Evolutionary conservation across 2,113 vertebrate genomes (phyloP).

Genomic region (Ageneiosus marmoratus): DNA sequence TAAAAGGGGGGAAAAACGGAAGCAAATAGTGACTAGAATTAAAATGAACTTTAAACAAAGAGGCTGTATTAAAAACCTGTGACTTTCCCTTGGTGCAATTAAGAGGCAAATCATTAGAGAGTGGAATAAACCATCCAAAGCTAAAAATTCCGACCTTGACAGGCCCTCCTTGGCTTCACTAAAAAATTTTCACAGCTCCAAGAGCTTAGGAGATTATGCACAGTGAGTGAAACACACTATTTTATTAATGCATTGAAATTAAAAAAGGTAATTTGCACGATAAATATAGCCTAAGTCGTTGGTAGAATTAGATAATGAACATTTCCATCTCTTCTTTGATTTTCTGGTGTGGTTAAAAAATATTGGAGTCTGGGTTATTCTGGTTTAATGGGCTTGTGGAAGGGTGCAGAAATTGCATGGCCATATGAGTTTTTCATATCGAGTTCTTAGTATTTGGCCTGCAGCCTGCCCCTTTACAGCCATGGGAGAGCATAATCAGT

Average conservation of each 20-base stretch:
- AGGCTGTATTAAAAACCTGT: conserved; percentile 30
- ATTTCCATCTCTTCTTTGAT: neutral
- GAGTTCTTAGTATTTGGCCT: conserved; percentile 30
- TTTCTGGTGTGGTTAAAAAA: neutral
- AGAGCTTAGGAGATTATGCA: conserved; percentile 28
- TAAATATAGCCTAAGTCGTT: conserved; percentile 7
- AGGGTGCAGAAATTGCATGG: neutral
- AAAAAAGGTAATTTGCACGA: conserved; percentile 26
- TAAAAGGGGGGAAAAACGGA: neutral
- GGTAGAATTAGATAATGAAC: conserved; percentile 38
- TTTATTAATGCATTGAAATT: conserved; percentile 41
- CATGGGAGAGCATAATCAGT: conserved; percentile 35
- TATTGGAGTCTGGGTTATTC: neutral
- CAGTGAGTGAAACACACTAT: conserved; percentile 24
- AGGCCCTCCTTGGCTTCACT: conserved; percentile 27
- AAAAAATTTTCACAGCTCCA: conserved; percentile 27
- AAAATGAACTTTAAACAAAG: conserved; percentile 27
- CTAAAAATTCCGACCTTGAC: conserved; percentile 37
- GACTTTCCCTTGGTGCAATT: conserved; percentile 46
- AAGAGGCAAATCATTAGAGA: conserved; percentile 46
- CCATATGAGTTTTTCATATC: conserved; percentile 29
- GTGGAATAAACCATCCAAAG: conserved; percentile 46
- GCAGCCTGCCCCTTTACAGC: conserved; percentile 51
- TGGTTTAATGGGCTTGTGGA: neutral
- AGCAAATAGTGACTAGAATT: conserved; percentile 22